These are phyloP conservation scores for Uropsilus gracilis DNA, from an alignment of 2,113 vertebrate genomes.

Conservation along the genomic window DNA sequence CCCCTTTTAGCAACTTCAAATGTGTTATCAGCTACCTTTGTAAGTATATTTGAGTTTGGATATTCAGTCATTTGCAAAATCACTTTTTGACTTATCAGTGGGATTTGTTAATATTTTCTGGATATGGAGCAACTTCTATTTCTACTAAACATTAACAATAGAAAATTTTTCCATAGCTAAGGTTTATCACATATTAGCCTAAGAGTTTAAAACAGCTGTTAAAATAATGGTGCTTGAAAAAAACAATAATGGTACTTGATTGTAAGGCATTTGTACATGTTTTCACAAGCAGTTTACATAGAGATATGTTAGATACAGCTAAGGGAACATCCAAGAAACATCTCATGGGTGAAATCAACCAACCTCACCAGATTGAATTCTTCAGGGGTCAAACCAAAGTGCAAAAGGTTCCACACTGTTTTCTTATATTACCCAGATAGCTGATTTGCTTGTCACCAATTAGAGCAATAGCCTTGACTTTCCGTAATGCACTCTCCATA, in stretches of 20 bases:
- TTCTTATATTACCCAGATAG: conserved; percentile 21
- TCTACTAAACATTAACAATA: background rate
- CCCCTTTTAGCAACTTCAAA: conserved; percentile 22
- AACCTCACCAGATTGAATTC: conserved; percentile 34
- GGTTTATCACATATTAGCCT: conserved; percentile 11
- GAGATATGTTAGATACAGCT: background rate
- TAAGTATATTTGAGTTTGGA: background rate
- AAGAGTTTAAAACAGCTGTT: background rate
- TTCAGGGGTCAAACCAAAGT: background rate
- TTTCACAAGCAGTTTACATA: conserved; percentile 21
- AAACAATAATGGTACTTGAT: background rate
- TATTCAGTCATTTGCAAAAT: conserved; percentile 49
- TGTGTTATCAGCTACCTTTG: background rate
- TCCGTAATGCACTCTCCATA: conserved; percentile 51
- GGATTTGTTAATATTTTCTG: conserved; percentile 22
- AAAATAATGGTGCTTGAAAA: conserved; percentile 14
- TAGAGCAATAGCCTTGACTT: conserved; percentile 52
- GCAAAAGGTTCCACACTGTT: background rate
- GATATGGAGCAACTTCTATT: background rate
- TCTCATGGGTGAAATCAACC: conserved; percentile 46
- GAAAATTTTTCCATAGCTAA: conserved; percentile 11
- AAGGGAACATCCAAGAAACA: background rate
- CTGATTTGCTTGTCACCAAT: conserved; percentile 69
- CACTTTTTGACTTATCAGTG: background rate
- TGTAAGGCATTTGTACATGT: background rate